Evolutionary conservation across 2,888 invertebrate species (phyloP), one percentile per base, ranked within the genome.

Genomic region (Eupithecia exiguata): DNA sequence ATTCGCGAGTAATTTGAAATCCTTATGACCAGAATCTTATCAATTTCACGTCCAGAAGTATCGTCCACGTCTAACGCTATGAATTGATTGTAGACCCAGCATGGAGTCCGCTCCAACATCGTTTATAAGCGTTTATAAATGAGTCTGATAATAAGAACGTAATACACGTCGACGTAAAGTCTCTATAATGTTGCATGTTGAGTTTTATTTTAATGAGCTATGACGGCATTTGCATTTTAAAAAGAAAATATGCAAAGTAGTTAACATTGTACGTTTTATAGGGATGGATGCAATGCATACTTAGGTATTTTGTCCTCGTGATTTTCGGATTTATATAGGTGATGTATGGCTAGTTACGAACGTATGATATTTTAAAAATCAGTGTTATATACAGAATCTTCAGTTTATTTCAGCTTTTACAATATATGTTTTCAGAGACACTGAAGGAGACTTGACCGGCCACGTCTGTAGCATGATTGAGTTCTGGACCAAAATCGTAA

Each of bases 31-130:
- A 5, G 36, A 65, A 38, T 36, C 36, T 38, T 38, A 18, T 46
- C 35, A 71, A 21, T 67, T 73, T 66, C 18, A 40, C 69, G 76
- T 76, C 76, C 76, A 73, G 76, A 65, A 69, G 69, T 76, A 70
- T 12, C 66, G 40, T 71, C 68, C 70, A 67, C 70, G 78, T 73
- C 83, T 78, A 86, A 84, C 83, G 84, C 87, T 84, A 91, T 91
- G 91, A 93, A 93, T 92, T 92, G 92, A 92, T 92, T 91, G 91
- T 89, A 84, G 79, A 82, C 92, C 43, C 92, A 88, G 91, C 91
- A 83, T 89, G 92, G 81, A 74, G 88, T 84, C 91, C 88, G 87
- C 85, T 86, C 87, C 86, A 83, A 81, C 85, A 87, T 86, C 83
- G 84, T 87, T 90, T 89, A 91, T 89, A 88, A 88, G 88, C 87